Evolutionary conservation across 2,888 invertebrate genomes (phyloP).

Genomic region (Ophion slaviceki): DNA sequence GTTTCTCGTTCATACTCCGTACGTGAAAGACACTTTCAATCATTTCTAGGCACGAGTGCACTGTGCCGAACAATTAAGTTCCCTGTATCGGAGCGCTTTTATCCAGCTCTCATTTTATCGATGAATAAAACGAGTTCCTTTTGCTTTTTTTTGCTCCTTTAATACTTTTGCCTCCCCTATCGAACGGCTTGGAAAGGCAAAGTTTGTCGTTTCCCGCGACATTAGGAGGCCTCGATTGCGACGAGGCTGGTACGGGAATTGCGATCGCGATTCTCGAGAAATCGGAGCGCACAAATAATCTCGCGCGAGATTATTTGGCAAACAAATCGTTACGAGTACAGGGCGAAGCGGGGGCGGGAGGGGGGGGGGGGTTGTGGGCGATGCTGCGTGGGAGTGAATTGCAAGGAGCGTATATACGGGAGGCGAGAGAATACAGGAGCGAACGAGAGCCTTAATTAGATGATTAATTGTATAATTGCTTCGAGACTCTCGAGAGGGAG

Average conservation of each 20-base stretch:
- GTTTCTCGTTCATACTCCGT: slow-evolving; percentile 2
- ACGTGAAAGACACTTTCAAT: slow-evolving; percentile 56
- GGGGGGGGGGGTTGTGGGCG: background rate
- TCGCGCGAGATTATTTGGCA: slow-evolving; percentile 70
- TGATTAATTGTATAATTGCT: slow-evolving; percentile 80
- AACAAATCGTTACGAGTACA: slow-evolving; percentile 69
- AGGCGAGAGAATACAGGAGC: slow-evolving; percentile 51
- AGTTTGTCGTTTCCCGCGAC: slow-evolving; percentile 43
- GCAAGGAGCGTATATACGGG: slow-evolving; percentile 4
- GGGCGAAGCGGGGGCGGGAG: slow-evolving; percentile 5
- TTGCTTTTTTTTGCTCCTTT: slow-evolving; percentile 2
- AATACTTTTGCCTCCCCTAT: slow-evolving; percentile 41
- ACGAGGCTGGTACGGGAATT: slow-evolving; percentile 57
- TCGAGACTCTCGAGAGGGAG: slow-evolving; percentile 55
- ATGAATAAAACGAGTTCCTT: slow-evolving; percentile 53
- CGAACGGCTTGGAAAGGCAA: slow-evolving; percentile 54
- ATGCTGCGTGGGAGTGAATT: slow-evolving; percentile 53
- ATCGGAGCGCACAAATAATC: slow-evolving; percentile 35
- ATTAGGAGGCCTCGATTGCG: slow-evolving; percentile 46
- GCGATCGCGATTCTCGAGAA: slow-evolving; percentile 63
- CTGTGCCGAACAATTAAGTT: slow-evolving; percentile 50
- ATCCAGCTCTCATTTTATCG: slow-evolving; percentile 51
- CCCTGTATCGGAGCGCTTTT: slow-evolving; percentile 33
- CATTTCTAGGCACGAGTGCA: slow-evolving; percentile 35
- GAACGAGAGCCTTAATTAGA: slow-evolving; percentile 78